A percentile compares a stretch with the other conserved stretches of the same genome.
These are phyloP conservation scores for Apotomis turbidana DNA, from an alignment of 2,888 invertebrate species.

Conservation along the genomic window DNA sequence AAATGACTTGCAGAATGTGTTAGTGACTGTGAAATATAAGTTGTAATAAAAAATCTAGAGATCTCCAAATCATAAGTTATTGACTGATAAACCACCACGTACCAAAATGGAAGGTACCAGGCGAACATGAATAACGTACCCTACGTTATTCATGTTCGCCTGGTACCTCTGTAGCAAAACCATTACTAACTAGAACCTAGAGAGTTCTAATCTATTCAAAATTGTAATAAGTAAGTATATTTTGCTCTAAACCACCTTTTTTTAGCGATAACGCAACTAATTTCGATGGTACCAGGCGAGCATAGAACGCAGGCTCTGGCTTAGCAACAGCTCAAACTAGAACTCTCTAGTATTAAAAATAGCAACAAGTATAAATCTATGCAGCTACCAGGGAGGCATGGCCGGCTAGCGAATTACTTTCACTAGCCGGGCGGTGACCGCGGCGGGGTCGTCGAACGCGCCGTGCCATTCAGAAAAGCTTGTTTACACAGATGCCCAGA, in stretches of 20 bases:
- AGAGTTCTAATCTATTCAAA: no score
- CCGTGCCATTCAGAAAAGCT: conserved; percentile 76
- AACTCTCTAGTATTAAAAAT: conserved; percentile 24
- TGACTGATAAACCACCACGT: no score
- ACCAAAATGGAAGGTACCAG: no score
- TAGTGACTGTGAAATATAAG: background rate
- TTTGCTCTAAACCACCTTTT: no score
- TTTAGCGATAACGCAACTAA: background rate
- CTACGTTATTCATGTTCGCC: no score
- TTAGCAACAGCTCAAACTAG: conserved; percentile 17
- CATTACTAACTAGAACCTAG: no score
- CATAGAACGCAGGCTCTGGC: background rate
- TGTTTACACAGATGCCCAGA: conserved; percentile 83
- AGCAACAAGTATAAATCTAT: conserved; percentile 40
- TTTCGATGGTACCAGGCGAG: background rate
- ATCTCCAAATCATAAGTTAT: no score
- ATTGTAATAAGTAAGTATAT: no score
- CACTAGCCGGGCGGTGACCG: conserved; percentile 80
- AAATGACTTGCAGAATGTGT: background rate
- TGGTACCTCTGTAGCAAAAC: no score
- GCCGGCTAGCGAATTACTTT: conserved; percentile 81
- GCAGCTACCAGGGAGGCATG: conserved; percentile 70
- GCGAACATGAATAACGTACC: no score
- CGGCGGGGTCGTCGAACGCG: conserved; percentile 77
- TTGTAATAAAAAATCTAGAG: no score